Evolutionary conservation across 2,888 invertebrate species (phyloP).

Genomic region (Cheilosia soror): DNA sequence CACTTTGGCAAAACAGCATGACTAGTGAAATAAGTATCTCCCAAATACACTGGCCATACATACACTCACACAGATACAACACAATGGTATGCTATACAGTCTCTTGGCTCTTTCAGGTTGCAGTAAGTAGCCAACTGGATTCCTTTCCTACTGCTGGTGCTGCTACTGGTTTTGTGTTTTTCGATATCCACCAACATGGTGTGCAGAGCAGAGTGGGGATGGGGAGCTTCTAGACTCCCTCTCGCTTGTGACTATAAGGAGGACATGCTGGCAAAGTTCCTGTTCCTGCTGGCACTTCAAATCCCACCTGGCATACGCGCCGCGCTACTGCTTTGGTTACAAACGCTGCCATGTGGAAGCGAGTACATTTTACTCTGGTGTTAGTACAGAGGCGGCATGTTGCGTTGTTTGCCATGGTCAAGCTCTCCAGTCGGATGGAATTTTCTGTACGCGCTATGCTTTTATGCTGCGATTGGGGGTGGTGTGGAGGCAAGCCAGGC

Average conservation of each 20-base stretch:
- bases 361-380: conserved; percentile 42
- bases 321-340: conserved; percentile 41
- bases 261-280: conserved; percentile 44
- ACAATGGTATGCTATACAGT: background rate
- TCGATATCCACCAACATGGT: background rate
- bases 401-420: conserved; percentile 56
- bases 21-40: too few relatives aligned
- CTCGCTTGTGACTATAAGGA: background rate
- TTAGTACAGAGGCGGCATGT: conserved; percentile 37
- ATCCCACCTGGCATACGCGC: conserved; percentile 67
- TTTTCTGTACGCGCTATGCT: conserved; percentile 45
- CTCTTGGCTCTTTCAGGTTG: background rate
- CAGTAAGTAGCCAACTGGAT: background rate
- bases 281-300: conserved; percentile 41
- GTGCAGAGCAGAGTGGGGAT: too few relatives aligned
- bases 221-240: conserved; percentile 4
- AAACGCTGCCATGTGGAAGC: conserved; percentile 27
- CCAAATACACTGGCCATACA: background rate
- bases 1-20: too few relatives aligned
- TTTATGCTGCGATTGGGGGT: conserved; percentile 15
- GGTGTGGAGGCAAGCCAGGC: conserved; percentile 19
- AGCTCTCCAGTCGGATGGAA: conserved; percentile 48
- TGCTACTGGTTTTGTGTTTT: conserved; percentile 5
- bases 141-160: background rate
- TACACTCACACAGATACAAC: background rate